Conservation (phyloP, 2,797 vertebrate species). For the Poecilia picta region DNA sequence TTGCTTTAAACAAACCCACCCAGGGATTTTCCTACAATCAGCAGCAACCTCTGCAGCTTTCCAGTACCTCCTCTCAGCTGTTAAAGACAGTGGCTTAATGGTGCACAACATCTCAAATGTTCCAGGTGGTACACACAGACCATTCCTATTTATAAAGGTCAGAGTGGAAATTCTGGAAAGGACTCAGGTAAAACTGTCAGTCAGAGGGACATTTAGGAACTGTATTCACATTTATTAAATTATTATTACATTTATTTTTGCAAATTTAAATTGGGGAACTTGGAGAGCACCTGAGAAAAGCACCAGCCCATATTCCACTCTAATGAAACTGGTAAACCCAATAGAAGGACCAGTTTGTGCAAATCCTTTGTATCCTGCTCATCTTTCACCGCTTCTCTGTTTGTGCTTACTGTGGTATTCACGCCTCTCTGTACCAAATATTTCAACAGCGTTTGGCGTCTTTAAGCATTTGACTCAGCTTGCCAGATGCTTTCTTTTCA, state of each 20-base stretch:
- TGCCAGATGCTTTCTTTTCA: slow-evolving; percentile 65
- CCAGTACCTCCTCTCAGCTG: slow-evolving; percentile 6
- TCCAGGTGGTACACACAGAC: not conserved
- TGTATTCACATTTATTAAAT: not conserved
- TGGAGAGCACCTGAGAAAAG: not conserved
- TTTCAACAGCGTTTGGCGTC: slow-evolving; percentile 54
- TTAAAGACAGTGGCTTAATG: not conserved
- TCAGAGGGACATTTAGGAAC: not conserved
- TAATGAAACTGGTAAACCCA: not conserved
- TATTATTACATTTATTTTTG: too few species aligned
- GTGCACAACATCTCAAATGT: not conserved
- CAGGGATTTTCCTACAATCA: slow-evolving; percentile 44
- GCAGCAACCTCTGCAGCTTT: slow-evolving; percentile 15
- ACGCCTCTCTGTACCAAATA: slow-evolving; percentile 43
- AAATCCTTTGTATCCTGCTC: slow-evolving; percentile 3
- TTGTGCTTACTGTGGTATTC: slow-evolving; percentile 25
- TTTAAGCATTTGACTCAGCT: slow-evolving; percentile 33
- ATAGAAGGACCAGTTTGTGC: not conserved
- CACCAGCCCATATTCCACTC: not conserved
- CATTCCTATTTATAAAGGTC: not conserved
- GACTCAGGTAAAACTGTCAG: not conserved
- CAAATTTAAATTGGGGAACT: not conserved
- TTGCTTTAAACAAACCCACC: slow-evolving; percentile 48
- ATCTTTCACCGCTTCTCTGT: slow-evolving; percentile 6
- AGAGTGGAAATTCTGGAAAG: not conserved